Evolutionary conservation across 1,140 invertebrate genomes (phyloP).

Genomic region (Druon quercuslanigerum): DNA sequence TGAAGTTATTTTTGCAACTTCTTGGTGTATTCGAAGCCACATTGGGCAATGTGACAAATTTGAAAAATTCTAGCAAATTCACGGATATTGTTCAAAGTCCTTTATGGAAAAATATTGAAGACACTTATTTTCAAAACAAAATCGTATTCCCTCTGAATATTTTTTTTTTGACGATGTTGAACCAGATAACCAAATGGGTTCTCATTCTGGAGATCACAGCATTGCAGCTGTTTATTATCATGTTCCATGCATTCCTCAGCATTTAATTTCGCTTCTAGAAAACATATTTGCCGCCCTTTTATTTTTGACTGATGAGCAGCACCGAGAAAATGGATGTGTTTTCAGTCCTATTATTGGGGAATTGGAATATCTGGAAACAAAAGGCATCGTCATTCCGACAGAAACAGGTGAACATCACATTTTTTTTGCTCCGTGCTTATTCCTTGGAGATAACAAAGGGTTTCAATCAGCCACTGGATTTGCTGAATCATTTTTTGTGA

Average conservation of each 20-base stretch:
- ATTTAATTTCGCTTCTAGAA: background rate
- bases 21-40: background rate
- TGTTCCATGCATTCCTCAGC: conserved; percentile 1
- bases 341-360: background rate
- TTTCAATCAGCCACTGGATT: background rate
- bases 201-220: conserved; percentile 3
- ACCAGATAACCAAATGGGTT: background rate
- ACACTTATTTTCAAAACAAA: background rate
- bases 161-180: background rate
- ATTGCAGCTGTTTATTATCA: background rate
- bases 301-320: background rate
- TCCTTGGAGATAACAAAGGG: background rate
- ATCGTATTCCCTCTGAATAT: background rate
- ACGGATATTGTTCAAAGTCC: conserved; percentile 7
- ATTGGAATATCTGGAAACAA: background rate
- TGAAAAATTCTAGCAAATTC: background rate
- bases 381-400: background rate
- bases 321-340: background rate
- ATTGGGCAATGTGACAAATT: background rate
- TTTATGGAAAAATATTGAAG: background rate
- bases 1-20: background rate
- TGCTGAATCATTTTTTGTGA: background rate
- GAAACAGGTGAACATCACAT: background rate
- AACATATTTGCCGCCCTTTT: background rate
- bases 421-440: background rate